Base-by-base conservation (phyloP, 2,113 vertebrate genomes). In the Hypomesus transpacificus region DNA sequence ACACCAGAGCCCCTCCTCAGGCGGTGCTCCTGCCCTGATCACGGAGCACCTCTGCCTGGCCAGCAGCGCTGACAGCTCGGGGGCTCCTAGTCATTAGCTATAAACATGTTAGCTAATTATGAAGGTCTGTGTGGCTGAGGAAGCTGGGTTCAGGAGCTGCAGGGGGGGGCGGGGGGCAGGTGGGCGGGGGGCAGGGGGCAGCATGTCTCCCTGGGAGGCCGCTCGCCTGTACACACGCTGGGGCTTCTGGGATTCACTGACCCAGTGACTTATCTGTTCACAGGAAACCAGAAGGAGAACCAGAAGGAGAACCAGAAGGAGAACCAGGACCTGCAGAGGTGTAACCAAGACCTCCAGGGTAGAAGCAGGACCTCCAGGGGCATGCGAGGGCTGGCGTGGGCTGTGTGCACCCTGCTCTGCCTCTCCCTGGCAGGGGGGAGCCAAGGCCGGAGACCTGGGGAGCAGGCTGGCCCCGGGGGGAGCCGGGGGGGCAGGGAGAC, bases 351-450 rank as follows among this genome's bases (percentile, higher is more conserved):
- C 62, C 39, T 28, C 51, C 26, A 82, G 72, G 82, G 75, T 80
- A 85, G 63, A 31, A 51, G 57, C 18, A 20, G 56, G 39, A 7
- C 13, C n/a, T 17, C 4, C 22, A 3, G 28, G 56, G 86, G 75
- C 52, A 98, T 98, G 96, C 92, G 90, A 88, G 81, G 87, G 77
- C 20, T 91, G 77, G 84, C 86, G 73, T 94, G 95, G 95, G 91
- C 90, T 81, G 69, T 93, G 79, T 92, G 90, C 21, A 81, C 92
- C 22, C 70, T 96, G n/a, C 67, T 96, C 77, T 91, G n/a, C n/a
- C 71, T 87, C 92, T 68, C 71, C 86, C 92, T 68, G 1, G 89
- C 46, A 87, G 93, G 50, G 78, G 67, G 0, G 3, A 76, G 66
- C 2, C 88, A 87, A 80, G 86, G 88, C 58, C 70, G 83, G 81